These are phyloP conservation scores for Gymnobelideus leadbeateri DNA, from an alignment of 2,113 vertebrate species.

Conservation along the genomic window DNA sequence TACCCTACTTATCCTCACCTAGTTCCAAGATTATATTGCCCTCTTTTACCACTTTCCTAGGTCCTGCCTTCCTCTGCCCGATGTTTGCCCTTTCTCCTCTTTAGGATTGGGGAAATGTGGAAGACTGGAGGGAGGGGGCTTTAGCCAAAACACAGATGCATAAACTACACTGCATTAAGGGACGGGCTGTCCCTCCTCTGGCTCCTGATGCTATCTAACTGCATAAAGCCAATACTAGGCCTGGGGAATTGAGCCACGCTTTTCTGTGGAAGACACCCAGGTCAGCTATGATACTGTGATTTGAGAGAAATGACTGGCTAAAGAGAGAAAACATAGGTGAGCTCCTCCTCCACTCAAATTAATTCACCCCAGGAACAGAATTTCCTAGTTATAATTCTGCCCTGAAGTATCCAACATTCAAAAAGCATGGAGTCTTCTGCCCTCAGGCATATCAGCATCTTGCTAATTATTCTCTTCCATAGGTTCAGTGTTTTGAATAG, in stretches of 20 bases:
- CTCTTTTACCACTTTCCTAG: too few species aligned
- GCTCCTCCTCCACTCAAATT: background rate
- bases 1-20: background rate
- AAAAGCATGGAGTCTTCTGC: background rate
- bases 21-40: background rate
- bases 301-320: background rate
- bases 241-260: background rate
- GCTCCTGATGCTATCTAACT: background rate
- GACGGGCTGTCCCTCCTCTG: background rate
- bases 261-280: background rate
- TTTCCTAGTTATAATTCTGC: background rate
- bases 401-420: background rate
- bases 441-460: slow-evolving; percentile 14
- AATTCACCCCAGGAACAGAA: background rate
- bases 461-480: slow-evolving; percentile 24
- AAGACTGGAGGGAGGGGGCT: background rate
- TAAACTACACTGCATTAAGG: background rate
- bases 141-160: background rate
- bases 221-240: background rate
- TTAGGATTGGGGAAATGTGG: background rate
- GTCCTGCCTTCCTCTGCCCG: background rate
- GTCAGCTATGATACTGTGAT: background rate
- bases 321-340: background rate
- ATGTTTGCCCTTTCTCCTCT: background rate
- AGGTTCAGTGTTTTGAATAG: background rate